Evolutionary conservation across 2,797 vertebrate species (phyloP).

Genomic region (Cuculus canorus): DNA sequence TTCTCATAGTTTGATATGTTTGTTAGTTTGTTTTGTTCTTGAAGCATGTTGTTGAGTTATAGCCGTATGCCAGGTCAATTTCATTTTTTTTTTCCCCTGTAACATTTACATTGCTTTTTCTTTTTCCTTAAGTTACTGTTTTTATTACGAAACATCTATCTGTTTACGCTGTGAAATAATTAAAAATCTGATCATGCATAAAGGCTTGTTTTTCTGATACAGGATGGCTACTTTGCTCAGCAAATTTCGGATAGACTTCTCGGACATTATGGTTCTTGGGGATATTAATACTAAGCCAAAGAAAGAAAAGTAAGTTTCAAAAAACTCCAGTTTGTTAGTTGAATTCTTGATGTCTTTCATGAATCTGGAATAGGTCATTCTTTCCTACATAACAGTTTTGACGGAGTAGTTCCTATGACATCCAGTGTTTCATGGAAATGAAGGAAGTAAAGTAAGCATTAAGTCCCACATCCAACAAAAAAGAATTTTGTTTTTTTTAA

Average conservation of each 20-base stretch:
- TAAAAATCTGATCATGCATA: not conserved
- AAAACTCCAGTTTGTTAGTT: not conserved
- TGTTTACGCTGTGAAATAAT: not conserved
- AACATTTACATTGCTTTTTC: not conserved
- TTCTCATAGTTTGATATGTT: not conserved
- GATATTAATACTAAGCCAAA: constrained; percentile 98
- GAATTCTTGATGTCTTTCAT: not conserved
- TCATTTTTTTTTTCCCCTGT: not conserved
- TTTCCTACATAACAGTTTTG: not conserved
- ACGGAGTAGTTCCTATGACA: not conserved
- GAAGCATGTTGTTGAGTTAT: not conserved
- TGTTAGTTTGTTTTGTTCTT: not conserved
- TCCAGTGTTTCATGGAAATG: not conserved
- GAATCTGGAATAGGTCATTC: not conserved
- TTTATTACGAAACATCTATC: not conserved
- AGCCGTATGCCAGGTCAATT: not conserved
- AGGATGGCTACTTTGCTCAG: constrained; percentile 98
- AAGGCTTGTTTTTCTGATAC: constrained; percentile 26
- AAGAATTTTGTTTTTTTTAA: not conserved
- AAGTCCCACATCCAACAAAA: not conserved
- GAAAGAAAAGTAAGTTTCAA: constrained; percentile 89
- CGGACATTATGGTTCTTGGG: constrained; percentile 95
- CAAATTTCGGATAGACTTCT: constrained; percentile 99
- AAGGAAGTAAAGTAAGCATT: not conserved
- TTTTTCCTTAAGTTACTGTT: not conserved